Conservation (phyloP, 1,140 invertebrate species). For the Drosophila gunungcola region DNA sequence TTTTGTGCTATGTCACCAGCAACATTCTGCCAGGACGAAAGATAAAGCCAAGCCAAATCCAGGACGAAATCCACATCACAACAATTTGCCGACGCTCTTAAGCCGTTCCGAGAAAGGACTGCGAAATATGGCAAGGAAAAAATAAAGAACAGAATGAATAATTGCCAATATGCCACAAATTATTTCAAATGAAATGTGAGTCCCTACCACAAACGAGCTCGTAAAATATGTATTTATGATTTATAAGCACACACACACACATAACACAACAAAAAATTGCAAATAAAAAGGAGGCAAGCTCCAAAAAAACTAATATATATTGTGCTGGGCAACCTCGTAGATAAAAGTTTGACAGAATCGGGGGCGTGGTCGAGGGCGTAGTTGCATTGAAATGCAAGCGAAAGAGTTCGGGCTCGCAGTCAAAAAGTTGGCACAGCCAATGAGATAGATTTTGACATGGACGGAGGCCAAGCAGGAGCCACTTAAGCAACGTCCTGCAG, state of each 20-base stretch:
- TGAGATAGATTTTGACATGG: constrained; percentile 63
- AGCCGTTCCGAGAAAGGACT: constrained; percentile 48
- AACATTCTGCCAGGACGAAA: constrained; percentile 32
- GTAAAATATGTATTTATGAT: constrained; percentile 78
- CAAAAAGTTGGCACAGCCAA: constrained; percentile 58
- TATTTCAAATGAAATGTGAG: constrained; percentile 83
- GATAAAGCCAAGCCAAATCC: constrained; percentile 81
- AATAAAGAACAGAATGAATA: constrained; percentile 66
- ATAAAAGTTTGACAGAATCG: constrained; percentile 76
- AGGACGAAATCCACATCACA: constrained; percentile 75
- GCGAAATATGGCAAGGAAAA: constrained; percentile 29
- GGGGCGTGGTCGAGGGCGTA: constrained; percentile 57
- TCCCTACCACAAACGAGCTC: constrained; percentile 59
- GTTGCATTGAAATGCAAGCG: constrained; percentile 71
- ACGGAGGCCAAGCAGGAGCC: constrained; percentile 67
- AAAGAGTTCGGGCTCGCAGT: constrained; percentile 48
- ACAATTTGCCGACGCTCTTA: constrained; percentile 68
- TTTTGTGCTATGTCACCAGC: constrained; percentile 75
- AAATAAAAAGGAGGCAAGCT: constrained; percentile 7
- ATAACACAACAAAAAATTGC: constrained; percentile 19
- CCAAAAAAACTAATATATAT: constrained; percentile 36
- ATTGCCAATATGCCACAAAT: constrained; percentile 83
- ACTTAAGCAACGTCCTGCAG: constrained; percentile 59
- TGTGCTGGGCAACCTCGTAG: constrained; percentile 46
- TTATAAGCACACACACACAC: constrained; percentile 61